These are phyloP conservation scores for Phorcus lineatus DNA, from an alignment of 2,888 invertebrate genomes.

Conservation along the genomic window DNA sequence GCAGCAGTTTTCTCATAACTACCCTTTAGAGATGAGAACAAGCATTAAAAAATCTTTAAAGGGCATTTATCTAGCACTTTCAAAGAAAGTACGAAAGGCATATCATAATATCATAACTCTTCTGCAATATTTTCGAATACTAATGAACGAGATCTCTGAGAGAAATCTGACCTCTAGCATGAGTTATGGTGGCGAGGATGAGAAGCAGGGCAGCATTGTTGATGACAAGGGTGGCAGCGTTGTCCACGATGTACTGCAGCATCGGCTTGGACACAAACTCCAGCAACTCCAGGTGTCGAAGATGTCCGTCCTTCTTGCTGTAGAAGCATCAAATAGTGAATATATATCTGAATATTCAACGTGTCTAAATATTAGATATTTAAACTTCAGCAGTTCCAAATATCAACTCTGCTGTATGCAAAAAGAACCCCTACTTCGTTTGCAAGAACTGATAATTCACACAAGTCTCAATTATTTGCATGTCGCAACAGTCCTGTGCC, in stretches of 20 bases:
- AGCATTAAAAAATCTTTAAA: no score
- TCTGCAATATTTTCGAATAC: no score
- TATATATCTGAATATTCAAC: neutral
- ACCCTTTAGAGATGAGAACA: no score
- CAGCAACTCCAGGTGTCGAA: constrained; percentile 68
- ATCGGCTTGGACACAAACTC: constrained; percentile 63
- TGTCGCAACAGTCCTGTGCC: no score
- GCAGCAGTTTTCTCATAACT: no score
- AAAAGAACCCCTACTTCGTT: no score
- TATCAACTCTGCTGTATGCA: no score
- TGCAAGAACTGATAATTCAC: no score
- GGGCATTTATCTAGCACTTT: no score
- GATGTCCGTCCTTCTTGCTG: constrained; percentile 73
- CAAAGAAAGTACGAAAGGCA: neutral
- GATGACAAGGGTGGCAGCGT: constrained; percentile 61
- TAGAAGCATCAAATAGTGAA: constrained; percentile 21
- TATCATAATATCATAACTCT: neutral
- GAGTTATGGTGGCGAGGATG: constrained; percentile 64
- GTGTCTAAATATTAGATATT: neutral
- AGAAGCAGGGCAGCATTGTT: constrained; percentile 68
- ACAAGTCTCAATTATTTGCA: no score
- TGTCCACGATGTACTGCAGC: constrained; percentile 63
- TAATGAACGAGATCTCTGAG: no score
- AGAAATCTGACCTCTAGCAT: constrained; percentile 60
- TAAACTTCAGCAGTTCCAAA: neutral